phyloP scores from a whole-genome alignment of 2,888 invertebrate species.

The Chesias legatella region DNA sequence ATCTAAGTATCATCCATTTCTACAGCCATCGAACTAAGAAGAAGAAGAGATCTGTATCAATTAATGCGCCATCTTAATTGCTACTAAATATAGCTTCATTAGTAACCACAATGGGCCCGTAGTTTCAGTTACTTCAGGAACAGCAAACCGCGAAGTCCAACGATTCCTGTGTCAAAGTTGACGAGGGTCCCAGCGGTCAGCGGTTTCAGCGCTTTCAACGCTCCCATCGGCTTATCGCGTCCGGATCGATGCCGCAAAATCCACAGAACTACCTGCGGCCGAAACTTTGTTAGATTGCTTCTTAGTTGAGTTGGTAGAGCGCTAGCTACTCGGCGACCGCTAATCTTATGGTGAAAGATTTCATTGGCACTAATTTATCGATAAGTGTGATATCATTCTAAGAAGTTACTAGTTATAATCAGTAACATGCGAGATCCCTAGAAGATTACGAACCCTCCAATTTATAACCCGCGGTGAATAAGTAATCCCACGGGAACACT shows the following conservation, averaged over 20 bases:
- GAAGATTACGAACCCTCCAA: too few species aligned
- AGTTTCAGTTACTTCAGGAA: conserved; percentile 4
- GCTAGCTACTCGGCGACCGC: background rate
- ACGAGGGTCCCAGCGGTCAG: conserved; percentile 54
- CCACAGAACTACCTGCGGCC: conserved; percentile 34
- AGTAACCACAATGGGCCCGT: conserved; percentile 5
- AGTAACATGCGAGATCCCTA: too few species aligned
- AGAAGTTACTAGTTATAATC: too few species aligned
- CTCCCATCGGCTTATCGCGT: conserved; percentile 40
- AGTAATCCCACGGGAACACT: too few species aligned
- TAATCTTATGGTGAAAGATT: too few species aligned
- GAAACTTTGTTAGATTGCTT: conserved; percentile 28
- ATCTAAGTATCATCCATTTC: too few species aligned
- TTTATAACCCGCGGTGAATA: too few species aligned
- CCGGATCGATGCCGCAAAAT: conserved; percentile 38
- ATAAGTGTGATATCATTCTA: too few species aligned
- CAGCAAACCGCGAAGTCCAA: conserved; percentile 30
- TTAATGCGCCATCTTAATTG: conserved; percentile 4
- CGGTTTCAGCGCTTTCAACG: conserved; percentile 47
- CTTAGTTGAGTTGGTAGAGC: conserved; percentile 23
- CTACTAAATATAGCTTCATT: conserved; percentile 7
- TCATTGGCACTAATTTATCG: too few species aligned
- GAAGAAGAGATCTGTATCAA: background rate
- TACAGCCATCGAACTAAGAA: too few species aligned
- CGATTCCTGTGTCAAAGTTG: conserved; percentile 53